Base-by-base conservation (phyloP, 1,140 invertebrate species). In the Drosophila pachea region DNA sequence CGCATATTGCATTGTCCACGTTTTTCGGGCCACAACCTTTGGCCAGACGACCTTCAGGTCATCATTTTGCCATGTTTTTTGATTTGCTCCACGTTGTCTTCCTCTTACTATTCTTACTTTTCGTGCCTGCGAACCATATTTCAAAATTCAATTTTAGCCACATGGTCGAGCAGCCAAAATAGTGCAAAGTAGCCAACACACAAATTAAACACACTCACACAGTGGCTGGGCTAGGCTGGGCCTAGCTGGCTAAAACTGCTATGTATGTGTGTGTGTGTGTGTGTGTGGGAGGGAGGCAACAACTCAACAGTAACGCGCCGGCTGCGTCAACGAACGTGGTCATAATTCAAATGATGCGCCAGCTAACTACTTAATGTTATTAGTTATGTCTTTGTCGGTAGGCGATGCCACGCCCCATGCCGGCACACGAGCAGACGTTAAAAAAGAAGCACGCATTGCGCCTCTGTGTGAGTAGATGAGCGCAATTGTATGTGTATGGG, bases 301-400 rank as follows among this genome's bases (percentile, higher is more conserved):
- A 74, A 66, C 56, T 65, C 67, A 56, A 72, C 65, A n/a, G n/a
- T n/a, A n/a, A 22, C 22, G 72, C 60, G 73, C 75, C 77, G 73
- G 65, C 68, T 84, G 79, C 69, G 75, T 73, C 65, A 56, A 56
- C 59, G 76, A 79, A 83, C 79, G 79, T 84, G 79, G 79, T 48
- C 79, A 83, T 83, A 83, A 83, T 83, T 83, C 81, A 83, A 83
- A 83, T 73, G 76, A 83, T 71, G 79, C 79, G 79, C 79, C 71
- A 79, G 78, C 79, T 79, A 83, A 69, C 67, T 65, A 69, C 81
- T 84, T 83, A 83, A 84, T 86, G 79, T 83, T 83, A 83, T 83
- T 83, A 83, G 79, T 68, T 79, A 78, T 84, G 65, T 84, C 79
- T 84, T 78, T 54, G 53, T 53, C 59, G 61, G 8, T 16, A 31